Percentiles rank a stretch among this genome's conserved stretches.
These are phyloP conservation scores for Pedetes capensis DNA, from an alignment of 2,113 vertebrate genomes.

Conservation along the genomic window DNA sequence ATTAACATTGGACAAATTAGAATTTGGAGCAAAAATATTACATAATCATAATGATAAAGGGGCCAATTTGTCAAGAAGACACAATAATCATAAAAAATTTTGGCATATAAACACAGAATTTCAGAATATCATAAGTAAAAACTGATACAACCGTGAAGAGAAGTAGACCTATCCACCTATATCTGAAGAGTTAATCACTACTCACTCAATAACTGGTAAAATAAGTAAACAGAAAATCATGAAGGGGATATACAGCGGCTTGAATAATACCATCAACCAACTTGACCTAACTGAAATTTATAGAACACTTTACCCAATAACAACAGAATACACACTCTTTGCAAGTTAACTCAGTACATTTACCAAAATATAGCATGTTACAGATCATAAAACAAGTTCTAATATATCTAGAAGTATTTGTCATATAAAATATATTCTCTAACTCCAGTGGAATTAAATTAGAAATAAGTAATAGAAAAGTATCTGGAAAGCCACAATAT, in stretches of 20 bases:
- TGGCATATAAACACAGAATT: background rate
- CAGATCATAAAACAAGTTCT: no score
- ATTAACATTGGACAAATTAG: background rate
- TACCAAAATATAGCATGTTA: no score
- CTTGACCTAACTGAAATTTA: background rate
- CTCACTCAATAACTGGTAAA: background rate
- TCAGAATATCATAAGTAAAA: conserved; percentile 23
- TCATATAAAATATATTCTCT: no score
- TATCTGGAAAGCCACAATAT: background rate
- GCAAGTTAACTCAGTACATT: background rate
- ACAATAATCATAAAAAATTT: background rate
- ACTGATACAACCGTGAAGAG: background rate
- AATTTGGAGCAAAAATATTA: background rate
- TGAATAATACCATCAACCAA: no score
- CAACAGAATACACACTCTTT: background rate
- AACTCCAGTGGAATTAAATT: no score
- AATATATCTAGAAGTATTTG: no score
- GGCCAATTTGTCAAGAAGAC: background rate
- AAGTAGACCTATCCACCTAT: background rate
- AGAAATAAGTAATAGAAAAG: background rate
- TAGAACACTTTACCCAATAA: background rate
- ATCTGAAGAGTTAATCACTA: background rate
- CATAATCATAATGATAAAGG: background rate
- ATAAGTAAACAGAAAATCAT: background rate
- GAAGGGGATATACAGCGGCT: background rate